Evolutionary conservation across 1,140 invertebrate genomes (phyloP), one percentile per base, ranked within the genome.

Genomic region (Eulimnadia texana): DNA sequence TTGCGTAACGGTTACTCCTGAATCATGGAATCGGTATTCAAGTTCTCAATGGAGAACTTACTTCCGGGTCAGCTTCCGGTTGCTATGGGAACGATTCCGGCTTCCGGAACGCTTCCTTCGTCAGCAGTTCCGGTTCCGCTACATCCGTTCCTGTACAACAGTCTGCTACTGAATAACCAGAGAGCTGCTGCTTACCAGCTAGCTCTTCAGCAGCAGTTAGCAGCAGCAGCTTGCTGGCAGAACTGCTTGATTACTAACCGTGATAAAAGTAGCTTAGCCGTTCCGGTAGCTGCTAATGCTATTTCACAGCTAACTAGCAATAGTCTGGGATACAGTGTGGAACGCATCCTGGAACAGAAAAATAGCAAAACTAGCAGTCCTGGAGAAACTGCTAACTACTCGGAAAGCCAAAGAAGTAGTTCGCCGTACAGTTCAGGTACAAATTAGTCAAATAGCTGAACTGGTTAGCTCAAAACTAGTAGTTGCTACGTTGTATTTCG

Each of bases 151-250:
- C 33, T 42, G 6, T 42, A 42, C 16, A 42, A 42, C 16, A 42
- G 33, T 42, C 16, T 42, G 33, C 16, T 42, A 16, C 16, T 42
- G 33, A 42, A 6, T 16, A 42, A 42, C 16, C 33, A 42, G 33
- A 42, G 33, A 42, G 33, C 33, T 6, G n/a, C n/a, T n/a, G 33
- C 33, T 42, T 42, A 42, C 33, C 33, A 42, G 33, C 33, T 42
- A 9, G 55, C 55, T 19, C 55, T 57, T 1, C 55, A 57, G 16
- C 55, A 57, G 16, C 55, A 57, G 10, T 42, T 57, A 19, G 28
- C 55, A 16, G 55, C 22, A 16, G 55, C 55, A 16, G 55, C 55
- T 42, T 27, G 27, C 16, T 33, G n/a, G 55, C 2, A 57, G 27
- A 29, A 19, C 33, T 57, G 27, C 22, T 13, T 33, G 10, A 57